Conservation (phyloP, 2,113 vertebrate species). For the Halichoerus grypus region DNA sequence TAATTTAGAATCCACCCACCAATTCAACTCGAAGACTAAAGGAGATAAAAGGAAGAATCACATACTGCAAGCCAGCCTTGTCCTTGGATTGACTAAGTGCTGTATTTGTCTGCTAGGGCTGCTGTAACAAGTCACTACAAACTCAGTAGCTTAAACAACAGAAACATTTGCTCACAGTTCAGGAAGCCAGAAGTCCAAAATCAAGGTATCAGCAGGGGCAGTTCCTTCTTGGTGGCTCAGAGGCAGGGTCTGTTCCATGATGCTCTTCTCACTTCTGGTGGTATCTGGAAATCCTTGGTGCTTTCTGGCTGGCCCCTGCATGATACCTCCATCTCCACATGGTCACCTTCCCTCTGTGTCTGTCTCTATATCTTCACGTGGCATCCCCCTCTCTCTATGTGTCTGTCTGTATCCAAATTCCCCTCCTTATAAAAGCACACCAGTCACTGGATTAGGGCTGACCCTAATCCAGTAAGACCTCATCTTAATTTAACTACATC, state of each 20-base stretch:
- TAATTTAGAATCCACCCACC: background rate
- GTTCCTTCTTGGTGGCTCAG: background rate
- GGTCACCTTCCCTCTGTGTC: background rate
- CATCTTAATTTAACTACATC: background rate
- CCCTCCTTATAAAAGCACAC: background rate
- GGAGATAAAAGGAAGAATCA: background rate
- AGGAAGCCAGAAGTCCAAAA: background rate
- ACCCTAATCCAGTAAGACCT: background rate
- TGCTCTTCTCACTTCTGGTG: background rate
- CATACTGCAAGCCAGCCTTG: background rate
- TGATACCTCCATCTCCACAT: background rate
- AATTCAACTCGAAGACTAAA: background rate
- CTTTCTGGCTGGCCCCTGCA: background rate
- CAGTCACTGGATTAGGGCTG: background rate
- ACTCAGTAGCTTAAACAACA: background rate
- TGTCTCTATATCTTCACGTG: background rate
- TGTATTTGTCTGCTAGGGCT: accelerated
- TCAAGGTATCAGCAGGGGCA: background rate
- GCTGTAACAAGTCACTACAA: background rate
- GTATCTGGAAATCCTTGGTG: background rate
- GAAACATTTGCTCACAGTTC: background rate
- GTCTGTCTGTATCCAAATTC: background rate
- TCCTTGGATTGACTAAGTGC: background rate
- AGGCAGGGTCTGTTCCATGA: background rate
- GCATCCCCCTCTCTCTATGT: background rate